A percentile compares a stretch with the other conserved stretches of the same genome.
Evolutionary conservation across 2,888 invertebrate genomes (phyloP).

Genomic region (Tipula lateralis): DNA sequence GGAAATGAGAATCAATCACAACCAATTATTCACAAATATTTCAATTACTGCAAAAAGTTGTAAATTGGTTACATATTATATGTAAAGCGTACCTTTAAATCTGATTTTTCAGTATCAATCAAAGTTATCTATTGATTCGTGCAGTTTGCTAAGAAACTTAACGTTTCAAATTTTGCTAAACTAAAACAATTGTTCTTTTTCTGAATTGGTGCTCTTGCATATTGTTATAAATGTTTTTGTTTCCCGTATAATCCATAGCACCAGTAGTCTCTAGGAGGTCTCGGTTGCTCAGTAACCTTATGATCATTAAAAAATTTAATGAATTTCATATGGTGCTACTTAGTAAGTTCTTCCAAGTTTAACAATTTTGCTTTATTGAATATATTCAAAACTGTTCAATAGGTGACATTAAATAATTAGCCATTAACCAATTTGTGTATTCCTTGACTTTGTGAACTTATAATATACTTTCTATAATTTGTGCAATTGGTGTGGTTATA

Average conservation of each 20-base stretch:
- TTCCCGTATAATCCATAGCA: not conserved
- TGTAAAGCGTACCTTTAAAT: not conserved
- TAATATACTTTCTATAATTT: not conserved
- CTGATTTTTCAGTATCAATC: not conserved
- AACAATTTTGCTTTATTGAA: not conserved
- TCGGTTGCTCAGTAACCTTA: not conserved
- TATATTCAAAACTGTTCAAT: not conserved
- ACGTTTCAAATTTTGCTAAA: not conserved
- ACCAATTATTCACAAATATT: not conserved
- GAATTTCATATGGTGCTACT: not conserved
- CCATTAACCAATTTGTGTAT: not conserved
- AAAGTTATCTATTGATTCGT: not conserved
- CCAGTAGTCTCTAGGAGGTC: not conserved
- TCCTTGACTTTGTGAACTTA: not conserved
- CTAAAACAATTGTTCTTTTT: not conserved
- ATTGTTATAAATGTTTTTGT: not conserved
- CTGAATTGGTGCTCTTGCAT: not conserved
- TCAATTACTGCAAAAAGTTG: too few species aligned
- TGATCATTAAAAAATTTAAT: not conserved
- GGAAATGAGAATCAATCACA: not conserved
- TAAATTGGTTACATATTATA: too few species aligned
- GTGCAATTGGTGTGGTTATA: not conserved
- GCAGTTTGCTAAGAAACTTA: not conserved
- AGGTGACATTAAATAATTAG: not conserved
- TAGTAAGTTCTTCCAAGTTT: too few species aligned